A percentile compares a stretch with the other conserved stretches of the same genome.
Evolutionary conservation across 2,797 vertebrate species (phyloP).

Genomic region (Iguana delicatissima): DNA sequence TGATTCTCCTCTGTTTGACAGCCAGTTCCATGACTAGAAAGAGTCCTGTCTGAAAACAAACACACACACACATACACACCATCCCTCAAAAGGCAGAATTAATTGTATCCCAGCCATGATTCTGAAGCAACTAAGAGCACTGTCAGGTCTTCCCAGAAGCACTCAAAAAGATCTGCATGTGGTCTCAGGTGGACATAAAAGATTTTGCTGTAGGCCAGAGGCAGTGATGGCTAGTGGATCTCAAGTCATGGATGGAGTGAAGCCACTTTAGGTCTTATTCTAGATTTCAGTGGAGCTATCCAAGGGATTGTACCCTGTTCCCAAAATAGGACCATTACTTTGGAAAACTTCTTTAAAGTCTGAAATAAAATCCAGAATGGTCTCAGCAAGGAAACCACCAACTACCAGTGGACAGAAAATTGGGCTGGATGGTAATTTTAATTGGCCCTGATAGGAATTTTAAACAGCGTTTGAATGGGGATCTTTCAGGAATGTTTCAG

Average conservation of each 20-base stretch:
- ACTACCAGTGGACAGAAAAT: too few species aligned
- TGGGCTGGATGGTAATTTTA: neutral
- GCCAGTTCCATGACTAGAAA: neutral
- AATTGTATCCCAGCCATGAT: neutral
- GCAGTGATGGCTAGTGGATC: too few species aligned
- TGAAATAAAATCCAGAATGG: too few species aligned
- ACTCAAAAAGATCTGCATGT: neutral
- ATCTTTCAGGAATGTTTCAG: too few species aligned
- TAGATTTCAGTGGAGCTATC: too few species aligned
- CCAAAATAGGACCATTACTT: too few species aligned
- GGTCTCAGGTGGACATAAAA: neutral
- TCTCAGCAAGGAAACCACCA: too few species aligned
- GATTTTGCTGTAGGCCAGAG: neutral
- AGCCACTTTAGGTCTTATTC: too few species aligned
- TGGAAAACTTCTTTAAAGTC: too few species aligned
- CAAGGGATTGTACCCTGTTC: too few species aligned
- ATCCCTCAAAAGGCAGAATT: neutral
- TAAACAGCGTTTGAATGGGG: neutral
- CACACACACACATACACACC: too few species aligned
- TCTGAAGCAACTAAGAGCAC: neutral
- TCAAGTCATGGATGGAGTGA: too few species aligned
- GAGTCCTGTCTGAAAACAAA: neutral
- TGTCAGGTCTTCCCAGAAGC: neutral
- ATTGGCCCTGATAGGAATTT: neutral
- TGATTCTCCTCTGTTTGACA: neutral